Conservation (phyloP, 2,888 invertebrate species). For the Tetanocera ferruginea region DNA sequence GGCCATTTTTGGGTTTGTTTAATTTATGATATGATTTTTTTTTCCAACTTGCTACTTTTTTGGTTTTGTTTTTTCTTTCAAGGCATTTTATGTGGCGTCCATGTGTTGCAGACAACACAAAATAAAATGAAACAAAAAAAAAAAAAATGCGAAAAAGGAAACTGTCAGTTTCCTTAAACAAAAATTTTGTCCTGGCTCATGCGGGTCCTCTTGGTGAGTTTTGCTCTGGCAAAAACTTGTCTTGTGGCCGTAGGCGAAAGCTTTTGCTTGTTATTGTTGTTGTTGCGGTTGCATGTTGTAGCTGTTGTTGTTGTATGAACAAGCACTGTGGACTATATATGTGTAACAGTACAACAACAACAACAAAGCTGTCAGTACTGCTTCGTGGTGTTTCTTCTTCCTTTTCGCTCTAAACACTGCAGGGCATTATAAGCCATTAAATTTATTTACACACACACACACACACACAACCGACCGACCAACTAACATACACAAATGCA, state of each 20-base stretch:
- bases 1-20: constrained; percentile 45
- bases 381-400: constrained; percentile 1
- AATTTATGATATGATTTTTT: constrained; percentile 45
- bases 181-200: constrained; percentile 34
- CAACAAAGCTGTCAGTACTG: neutral
- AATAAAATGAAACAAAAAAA: no score
- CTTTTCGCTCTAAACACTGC: constrained; percentile 34
- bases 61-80: constrained; percentile 49
- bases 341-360: neutral
- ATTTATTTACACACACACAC: constrained; percentile 58
- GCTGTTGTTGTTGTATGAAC: neutral
- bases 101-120: constrained; percentile 1
- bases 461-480: neutral
- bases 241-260: constrained; percentile 20
- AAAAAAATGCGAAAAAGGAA: constrained; percentile 51
- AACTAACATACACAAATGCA: constrained; percentile 27
- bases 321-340: no score
- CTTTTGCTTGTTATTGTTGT: constrained; percentile 17
- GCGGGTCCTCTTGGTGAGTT: constrained; percentile 60
- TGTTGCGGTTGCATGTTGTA: constrained; percentile 20
- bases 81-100: neutral
- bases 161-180: constrained; percentile 61
- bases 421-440: constrained; percentile 65
- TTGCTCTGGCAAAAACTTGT: constrained; percentile 40
- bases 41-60: constrained; percentile 51